Base-by-base conservation (phyloP, 2,888 invertebrate genomes). In the Dynastes tityus region DNA sequence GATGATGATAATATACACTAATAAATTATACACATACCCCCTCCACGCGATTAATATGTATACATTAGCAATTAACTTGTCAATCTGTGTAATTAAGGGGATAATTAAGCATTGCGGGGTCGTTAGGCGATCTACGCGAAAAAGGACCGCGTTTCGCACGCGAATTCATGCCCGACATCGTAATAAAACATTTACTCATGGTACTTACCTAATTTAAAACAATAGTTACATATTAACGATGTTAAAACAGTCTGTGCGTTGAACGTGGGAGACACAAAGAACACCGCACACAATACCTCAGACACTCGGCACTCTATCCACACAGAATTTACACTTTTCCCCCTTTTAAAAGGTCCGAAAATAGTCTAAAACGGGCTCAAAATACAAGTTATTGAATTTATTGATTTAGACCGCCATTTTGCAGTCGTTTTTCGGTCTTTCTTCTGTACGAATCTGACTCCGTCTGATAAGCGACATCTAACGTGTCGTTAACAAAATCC, bases 61-160 rank as follows among this genome's bases (percentile, higher is more conserved):
- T 86, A 87, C 86, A 87, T 83, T 85, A 74, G 84, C 85, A 87
- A 87, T 87, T 86, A 86, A 85, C 84, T 83, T 86, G 85, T 85
- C 86, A 85, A 85, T 86, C 84, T 83, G 74, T 81, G 76, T 83
- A 85, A 85, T 86, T 84, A 85, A 81, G 74, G 63, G 64, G 16
- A 8, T 78, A 75, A 78, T 75, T 78, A 75, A 61, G 58, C 45
- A 45, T 49, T 49, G 45, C 70, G 73, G 73, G 73, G 73, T 40
- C 40, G 58, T 45, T 58, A 16, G 9, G 32, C 16, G 67, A 67
- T 77, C 16, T 40, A 78, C 64, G 53, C 71, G 51, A 32, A 29
- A 63, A 9, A 63, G 29, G 51, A 27, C 9, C 22, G 4, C 22
- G 29, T 63, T 51, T 9, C 51, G 2, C 27, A 11, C 2, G 1